Conservation (phyloP, 2,113 vertebrate genomes). For the Upupa epops region DNA sequence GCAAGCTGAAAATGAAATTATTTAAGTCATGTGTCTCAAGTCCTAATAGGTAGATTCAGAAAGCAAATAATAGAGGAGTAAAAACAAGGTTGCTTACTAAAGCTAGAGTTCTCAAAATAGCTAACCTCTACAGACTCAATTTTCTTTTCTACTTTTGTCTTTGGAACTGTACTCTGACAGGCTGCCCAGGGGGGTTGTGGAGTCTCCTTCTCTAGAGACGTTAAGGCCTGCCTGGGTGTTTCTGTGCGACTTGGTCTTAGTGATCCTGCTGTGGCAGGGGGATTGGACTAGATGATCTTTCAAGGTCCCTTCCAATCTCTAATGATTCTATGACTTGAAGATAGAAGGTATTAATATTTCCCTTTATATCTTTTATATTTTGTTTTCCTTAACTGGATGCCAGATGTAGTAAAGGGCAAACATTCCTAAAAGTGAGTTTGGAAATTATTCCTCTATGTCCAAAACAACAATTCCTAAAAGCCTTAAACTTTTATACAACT, state of each 20-base stretch:
- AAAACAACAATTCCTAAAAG: not conserved
- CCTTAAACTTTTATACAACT: not conserved
- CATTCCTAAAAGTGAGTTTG: not conserved
- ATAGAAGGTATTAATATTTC: not conserved
- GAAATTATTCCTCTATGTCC: not conserved
- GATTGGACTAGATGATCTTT: too few relatives aligned
- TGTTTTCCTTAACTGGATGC: not conserved
- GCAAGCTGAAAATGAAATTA: not conserved
- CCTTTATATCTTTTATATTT: constrained; percentile 25
- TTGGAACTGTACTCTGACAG: not conserved
- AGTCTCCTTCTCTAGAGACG: too few relatives aligned
- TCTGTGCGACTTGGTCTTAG: too few relatives aligned
- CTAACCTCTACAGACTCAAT: not conserved
- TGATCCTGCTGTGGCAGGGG: too few relatives aligned
- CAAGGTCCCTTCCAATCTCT: too few relatives aligned
- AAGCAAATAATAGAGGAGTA: constrained; percentile 22
- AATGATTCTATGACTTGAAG: not conserved
- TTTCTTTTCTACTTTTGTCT: constrained; percentile 9
- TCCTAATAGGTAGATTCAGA: not conserved
- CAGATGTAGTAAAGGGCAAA: not conserved
- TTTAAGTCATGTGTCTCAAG: not conserved
- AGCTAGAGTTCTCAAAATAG: constrained; percentile 40
- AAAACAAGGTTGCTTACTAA: constrained; percentile 43
- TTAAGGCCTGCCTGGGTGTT: too few relatives aligned
- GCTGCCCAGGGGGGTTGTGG: too few relatives aligned